Conservation (phyloP, 2,888 invertebrate genomes). For the Philopedon plagiatum region DNA sequence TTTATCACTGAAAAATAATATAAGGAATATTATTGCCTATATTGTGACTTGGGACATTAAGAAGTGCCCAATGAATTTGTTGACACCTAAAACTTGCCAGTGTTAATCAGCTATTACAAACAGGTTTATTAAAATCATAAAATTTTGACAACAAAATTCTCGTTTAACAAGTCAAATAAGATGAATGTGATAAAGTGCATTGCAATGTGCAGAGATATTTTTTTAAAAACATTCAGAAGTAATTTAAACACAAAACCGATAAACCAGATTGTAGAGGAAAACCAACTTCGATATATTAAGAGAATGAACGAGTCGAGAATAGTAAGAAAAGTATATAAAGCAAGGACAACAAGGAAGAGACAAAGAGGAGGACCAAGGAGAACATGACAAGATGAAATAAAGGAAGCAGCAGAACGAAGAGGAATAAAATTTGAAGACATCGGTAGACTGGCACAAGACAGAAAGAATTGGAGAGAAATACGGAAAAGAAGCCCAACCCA, state of each 20-base stretch:
- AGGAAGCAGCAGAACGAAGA: too few species aligned
- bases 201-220: background rate
- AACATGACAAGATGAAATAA: too few species aligned
- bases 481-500: too few species aligned
- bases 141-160: background rate
- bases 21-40: background rate
- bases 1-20: background rate
- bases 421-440: too few species aligned
- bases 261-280: too few species aligned
- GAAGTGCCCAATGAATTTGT: slow-evolving; percentile 1
- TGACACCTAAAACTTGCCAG: background rate
- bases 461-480: too few species aligned
- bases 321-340: too few species aligned
- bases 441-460: too few species aligned
- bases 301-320: too few species aligned
- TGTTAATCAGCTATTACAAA: background rate
- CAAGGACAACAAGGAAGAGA: too few species aligned
- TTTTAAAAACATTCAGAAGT: background rate
- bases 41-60: background rate
- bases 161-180: background rate
- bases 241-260: background rate
- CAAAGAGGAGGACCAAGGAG: too few species aligned
- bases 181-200: background rate
- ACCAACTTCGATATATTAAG: too few species aligned
- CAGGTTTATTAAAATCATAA: background rate